These are phyloP conservation scores for Halyomorpha halys DNA, from an alignment of 1,140 invertebrate genomes.

Conservation along the genomic window DNA sequence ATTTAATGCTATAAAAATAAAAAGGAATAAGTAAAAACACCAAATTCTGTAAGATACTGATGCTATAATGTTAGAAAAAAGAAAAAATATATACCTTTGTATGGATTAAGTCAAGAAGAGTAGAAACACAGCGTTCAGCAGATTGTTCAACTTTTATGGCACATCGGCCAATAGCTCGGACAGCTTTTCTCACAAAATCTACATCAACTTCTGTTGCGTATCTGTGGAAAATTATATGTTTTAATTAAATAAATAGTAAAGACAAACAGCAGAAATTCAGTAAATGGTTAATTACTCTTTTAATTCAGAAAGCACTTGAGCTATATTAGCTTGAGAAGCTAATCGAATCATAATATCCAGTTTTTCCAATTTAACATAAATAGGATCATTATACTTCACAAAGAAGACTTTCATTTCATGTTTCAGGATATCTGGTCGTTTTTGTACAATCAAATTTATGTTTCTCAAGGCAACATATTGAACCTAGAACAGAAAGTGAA, in stretches of 20 bases:
- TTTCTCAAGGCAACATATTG: constrained; percentile 98
- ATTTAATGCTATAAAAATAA: too few relatives aligned
- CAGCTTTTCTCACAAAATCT: constrained; percentile 98
- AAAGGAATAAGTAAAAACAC: background rate
- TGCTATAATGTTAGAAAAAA: background rate
- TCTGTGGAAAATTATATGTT: constrained; percentile 11
- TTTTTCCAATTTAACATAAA: constrained; percentile 99
- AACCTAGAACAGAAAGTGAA: constrained; percentile 40
- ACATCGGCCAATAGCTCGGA: constrained; percentile 95
- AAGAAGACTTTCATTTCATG: constrained; percentile 99
- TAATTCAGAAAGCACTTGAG: constrained; percentile 94
- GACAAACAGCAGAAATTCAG: background rate
- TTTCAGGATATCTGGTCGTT: constrained; percentile 96
- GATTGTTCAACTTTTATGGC: constrained; percentile 99
- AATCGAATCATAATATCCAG: constrained; percentile 99
- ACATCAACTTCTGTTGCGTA: constrained; percentile 96
- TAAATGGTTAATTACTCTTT: constrained; percentile 63
- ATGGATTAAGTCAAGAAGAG: constrained; percentile 96
- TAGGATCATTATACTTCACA: constrained; percentile 99
- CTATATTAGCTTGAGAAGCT: constrained; percentile 95
- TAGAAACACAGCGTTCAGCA: constrained; percentile 96
- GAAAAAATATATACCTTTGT: constrained; percentile 68
- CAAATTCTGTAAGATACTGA: background rate
- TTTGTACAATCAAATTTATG: constrained; percentile 99
- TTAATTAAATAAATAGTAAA: constrained; percentile 29